Conservation (phyloP, 64 coral and sea anemone species). For the Stichodactyla mertensii region DNA sequence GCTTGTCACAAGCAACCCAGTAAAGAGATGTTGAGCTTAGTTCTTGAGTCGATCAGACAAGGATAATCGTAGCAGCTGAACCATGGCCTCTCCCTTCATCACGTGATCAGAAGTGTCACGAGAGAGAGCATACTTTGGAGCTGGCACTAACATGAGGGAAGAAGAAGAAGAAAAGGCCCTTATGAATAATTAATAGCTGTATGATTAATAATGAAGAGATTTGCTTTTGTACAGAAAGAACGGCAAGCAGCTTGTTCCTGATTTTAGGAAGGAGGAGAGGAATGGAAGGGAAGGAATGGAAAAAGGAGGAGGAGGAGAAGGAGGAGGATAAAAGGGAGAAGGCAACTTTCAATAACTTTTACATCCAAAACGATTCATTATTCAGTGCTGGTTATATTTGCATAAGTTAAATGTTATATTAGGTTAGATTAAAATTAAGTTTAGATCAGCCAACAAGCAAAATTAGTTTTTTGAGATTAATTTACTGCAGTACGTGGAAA, state of each 20-base stretch:
- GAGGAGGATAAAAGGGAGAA: background rate
- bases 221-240: no score
- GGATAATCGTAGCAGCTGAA: background rate
- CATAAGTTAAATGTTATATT: no score
- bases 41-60: background rate
- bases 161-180: slow-evolving; percentile 4
- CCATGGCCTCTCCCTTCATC: background rate
- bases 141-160: background rate
- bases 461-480: no score
- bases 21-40: background rate
- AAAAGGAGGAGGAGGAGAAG: background rate
- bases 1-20: no score
- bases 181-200: background rate
- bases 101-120: background rate
- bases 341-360: no score
- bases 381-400: no score
- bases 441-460: no score
- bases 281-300: slow-evolving; percentile 23
- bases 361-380: no score
- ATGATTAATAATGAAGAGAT: no score
- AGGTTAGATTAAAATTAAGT: no score
- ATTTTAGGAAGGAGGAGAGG: background rate
- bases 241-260: no score
- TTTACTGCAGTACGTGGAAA: no score
- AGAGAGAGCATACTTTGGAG: slow-evolving; percentile 1